A percentile compares a stretch with the other conserved stretches of the same genome.
These are phyloP conservation scores for Scolanthus callimorphus DNA, from an alignment of 92 coral and sea anemone species.

Conservation along the genomic window DNA sequence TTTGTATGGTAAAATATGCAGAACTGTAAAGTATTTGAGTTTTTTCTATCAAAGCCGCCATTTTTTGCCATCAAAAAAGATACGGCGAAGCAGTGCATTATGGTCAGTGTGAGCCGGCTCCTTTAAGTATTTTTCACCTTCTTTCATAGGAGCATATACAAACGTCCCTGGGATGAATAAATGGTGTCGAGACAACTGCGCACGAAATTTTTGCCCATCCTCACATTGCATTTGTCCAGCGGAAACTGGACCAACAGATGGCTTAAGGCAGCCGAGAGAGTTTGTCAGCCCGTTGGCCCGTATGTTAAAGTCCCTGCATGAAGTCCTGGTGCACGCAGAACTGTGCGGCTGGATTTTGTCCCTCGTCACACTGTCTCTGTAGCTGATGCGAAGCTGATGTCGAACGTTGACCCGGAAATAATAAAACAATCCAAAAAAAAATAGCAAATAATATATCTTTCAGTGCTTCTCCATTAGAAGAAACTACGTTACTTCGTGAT, in stretches of 20 bases:
- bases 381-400: too few relatives aligned
- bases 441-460: too few relatives aligned
- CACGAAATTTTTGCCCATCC: neutral
- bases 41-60: too few relatives aligned
- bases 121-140: neutral
- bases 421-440: too few relatives aligned
- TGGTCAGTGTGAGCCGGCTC: neutral
- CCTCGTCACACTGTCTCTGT: conserved; percentile 11
- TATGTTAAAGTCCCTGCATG: neutral
- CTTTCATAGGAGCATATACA: conserved; percentile 32
- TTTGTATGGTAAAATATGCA: too few relatives aligned
- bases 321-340: conserved; percentile 9
- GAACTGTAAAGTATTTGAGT: too few relatives aligned
- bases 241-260: neutral
- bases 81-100: conserved; percentile 5
- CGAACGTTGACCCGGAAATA: too few relatives aligned
- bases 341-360: conserved; percentile 17
- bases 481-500: too few relatives aligned
- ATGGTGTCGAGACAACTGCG: conserved; percentile 35
- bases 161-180: conserved; percentile 22
- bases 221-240: neutral
- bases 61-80: too few relatives aligned
- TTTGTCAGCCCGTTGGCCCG: neutral
- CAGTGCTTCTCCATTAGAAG: too few relatives aligned
- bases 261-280: neutral